Conservation (phyloP, 1,140 invertebrate genomes). For the Drosophila teissieri region DNA sequence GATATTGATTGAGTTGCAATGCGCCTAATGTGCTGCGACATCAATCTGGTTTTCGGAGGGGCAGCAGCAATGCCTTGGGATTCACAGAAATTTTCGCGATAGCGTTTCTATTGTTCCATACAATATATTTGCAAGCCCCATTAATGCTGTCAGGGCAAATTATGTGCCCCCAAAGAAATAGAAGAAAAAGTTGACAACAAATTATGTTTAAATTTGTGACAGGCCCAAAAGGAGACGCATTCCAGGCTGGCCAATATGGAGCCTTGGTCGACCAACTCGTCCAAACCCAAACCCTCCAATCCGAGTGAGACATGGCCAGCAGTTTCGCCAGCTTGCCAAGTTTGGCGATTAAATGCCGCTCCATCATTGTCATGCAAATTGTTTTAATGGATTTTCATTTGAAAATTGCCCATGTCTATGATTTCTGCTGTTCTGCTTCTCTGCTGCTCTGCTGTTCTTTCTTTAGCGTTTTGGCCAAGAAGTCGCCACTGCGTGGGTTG, state of each 20-base stretch:
- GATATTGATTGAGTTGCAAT: constrained; percentile 79
- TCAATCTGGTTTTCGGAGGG: constrained; percentile 56
- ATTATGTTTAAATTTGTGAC: constrained; percentile 40
- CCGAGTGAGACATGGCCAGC: constrained; percentile 30
- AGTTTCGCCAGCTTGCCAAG: constrained; percentile 65
- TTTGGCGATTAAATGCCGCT: constrained; percentile 84
- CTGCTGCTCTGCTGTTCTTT: neutral
- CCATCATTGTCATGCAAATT: constrained; percentile 80
- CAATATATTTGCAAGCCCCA: constrained; percentile 44
- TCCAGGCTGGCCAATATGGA: constrained; percentile 47
- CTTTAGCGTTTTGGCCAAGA: constrained; percentile 40
- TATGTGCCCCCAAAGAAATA: constrained; percentile 19
- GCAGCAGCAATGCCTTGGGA: constrained; percentile 22
- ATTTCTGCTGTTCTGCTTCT: constrained; percentile 25
- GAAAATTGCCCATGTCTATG: constrained; percentile 43
- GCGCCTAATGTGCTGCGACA: constrained; percentile 82
- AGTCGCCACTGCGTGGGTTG: constrained; percentile 52
- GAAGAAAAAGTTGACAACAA: constrained; percentile 16
- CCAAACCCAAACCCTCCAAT: constrained; percentile 8
- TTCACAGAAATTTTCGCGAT: constrained; percentile 67
- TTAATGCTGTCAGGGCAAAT: constrained; percentile 48
- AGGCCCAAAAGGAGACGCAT: constrained; percentile 28
- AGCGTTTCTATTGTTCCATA: constrained; percentile 38
- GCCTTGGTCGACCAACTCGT: constrained; percentile 16
- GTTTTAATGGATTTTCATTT: constrained; percentile 66